These are phyloP conservation scores for Augiades crinisus DNA, from an alignment of 2,888 invertebrate species.

Conservation along the genomic window DNA sequence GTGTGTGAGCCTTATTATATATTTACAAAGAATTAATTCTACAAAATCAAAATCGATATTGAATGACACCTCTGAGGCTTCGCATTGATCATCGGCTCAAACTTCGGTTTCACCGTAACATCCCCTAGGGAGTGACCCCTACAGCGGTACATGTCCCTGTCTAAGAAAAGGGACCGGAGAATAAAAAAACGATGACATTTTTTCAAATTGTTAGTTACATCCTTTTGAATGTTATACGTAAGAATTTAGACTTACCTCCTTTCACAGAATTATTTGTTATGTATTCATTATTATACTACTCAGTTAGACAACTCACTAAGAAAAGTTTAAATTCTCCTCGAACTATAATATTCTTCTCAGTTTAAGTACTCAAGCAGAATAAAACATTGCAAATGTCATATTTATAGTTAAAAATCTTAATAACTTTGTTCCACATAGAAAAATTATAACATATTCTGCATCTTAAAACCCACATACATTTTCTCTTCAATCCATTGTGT, in stretches of 20 bases:
- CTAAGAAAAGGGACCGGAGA: conserved; percentile 37
- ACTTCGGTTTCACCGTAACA: conserved; percentile 69
- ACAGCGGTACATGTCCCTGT: conserved; percentile 50
- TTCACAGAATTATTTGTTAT: no score
- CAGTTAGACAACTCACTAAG: no score
- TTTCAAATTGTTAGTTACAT: background rate
- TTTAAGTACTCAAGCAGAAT: no score
- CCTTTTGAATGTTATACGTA: background rate
- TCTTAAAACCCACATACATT: conserved; percentile 15
- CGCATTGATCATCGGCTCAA: conserved; percentile 68
- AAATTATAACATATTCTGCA: background rate
- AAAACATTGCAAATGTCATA: background rate
- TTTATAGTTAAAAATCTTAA: background rate
- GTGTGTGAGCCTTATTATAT: no score
- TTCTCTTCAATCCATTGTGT: conserved; percentile 19
- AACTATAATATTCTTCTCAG: no score
- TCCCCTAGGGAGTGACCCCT: conserved; percentile 62
- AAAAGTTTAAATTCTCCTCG: no score
- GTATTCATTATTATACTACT: no score
- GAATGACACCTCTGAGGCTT: conserved; percentile 66
- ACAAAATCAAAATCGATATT: conserved; percentile 55
- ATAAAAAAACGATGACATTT: background rate
- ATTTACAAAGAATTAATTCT: conserved; percentile 20
- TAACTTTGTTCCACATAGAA: background rate
- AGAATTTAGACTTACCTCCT: no score